phyloP scores from a whole-genome alignment of 92 coral and sea anemone species.

The Paramuricea clavata region DNA sequence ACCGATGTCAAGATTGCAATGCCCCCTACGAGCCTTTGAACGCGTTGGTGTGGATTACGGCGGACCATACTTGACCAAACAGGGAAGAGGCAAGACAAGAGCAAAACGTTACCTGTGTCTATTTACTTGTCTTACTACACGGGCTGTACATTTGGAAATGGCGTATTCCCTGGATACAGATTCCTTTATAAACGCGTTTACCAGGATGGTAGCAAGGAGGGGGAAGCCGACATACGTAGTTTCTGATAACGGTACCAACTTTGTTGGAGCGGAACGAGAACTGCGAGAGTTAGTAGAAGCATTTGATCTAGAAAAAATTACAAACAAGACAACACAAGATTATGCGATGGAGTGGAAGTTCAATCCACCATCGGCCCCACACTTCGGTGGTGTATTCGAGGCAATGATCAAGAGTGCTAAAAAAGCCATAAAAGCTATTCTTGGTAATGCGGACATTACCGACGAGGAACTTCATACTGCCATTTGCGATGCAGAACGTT shows the following conservation, averaged over 20 bases:
- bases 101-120: slow-evolving; percentile 66
- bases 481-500: too few species aligned
- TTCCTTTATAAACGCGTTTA: not conserved
- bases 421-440: not conserved
- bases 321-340: not conserved
- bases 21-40: slow-evolving; percentile 51
- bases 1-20: slow-evolving; percentile 44
- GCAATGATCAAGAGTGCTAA: not conserved
- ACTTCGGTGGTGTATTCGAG: not conserved
- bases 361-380: not conserved
- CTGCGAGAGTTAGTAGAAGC: not conserved
- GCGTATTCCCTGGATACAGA: slow-evolving; percentile 44
- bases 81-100: slow-evolving; percentile 57
- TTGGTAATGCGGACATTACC: slow-evolving; percentile 33
- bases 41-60: slow-evolving; percentile 58
- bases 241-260: not conserved
- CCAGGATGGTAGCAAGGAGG: not conserved
- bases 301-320: not conserved
- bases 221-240: not conserved
- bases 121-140: slow-evolving; percentile 60
- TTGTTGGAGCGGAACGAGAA: not conserved
- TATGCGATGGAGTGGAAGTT: not conserved
- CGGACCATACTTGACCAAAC: slow-evolving; percentile 59
- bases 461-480: too few species aligned
- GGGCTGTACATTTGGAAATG: slow-evolving; percentile 62